Base-by-base conservation (phyloP, 2,888 invertebrate genomes). In the Tuberolachnus salignus region DNA sequence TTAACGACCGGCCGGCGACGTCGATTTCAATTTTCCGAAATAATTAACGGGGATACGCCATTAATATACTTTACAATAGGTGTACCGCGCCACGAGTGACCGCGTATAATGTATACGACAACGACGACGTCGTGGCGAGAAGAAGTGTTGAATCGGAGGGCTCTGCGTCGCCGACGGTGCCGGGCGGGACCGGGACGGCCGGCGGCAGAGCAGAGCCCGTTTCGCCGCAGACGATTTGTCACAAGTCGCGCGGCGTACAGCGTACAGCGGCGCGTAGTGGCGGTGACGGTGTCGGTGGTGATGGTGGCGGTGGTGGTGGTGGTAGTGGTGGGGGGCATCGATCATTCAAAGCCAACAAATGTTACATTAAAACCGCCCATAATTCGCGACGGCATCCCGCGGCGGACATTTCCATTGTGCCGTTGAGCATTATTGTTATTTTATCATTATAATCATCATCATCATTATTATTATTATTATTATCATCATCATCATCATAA, bases 11-110 rank as follows among this genome's bases (percentile, higher is more conserved):
- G 53, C 55, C 75, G 6, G 26, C 66, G 46, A 75, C 66, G 55
- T 75, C 66, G 67, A 75, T 75, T 67, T 67, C 75, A 75, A 75
- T 75, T 67, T 75, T 75, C 66, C 11, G 66, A 75, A 75, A 75
- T 67, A 75, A 75, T 75, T 75, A 75, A 75, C 75, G 57, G 67
- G 26, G 46, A 75, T n/a, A n/a, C 21, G 44, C 67, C 57, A 57
- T 75, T 66, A 34, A 34, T 34, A 34, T 34, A 67, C 26, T 26
- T 34, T 21, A 67, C 75, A 75, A 75, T 66, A 46, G 67, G 34
- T 34, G 44, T 26, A 26, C 9, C 14, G n/a, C n/a, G n/a, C n/a
- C n/a, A n/a, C n/a, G 26, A 57, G 67, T 63, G 19, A 53, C 42
- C 42, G 53, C 53, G 63, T 64, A 42, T 19, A 34, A 51, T 46